phyloP scores from a whole-genome alignment of 2,888 invertebrate genomes.

The Xylota segnis region DNA sequence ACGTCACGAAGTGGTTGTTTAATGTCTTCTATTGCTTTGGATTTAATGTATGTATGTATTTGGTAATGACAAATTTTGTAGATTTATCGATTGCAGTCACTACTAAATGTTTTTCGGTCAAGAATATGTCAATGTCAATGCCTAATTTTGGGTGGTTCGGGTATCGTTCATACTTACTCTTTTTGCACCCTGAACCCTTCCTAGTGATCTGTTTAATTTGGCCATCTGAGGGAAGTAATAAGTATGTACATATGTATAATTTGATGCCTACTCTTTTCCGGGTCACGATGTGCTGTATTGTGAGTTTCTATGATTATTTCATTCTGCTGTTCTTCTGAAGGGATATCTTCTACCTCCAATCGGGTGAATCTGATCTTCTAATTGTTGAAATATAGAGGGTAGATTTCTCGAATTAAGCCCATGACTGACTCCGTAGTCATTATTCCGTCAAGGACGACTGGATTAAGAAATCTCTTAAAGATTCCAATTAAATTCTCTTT shows the following conservation, averaged over 20 bases:
- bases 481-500: slow-evolving; percentile 8
- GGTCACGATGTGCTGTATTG: slow-evolving; percentile 2
- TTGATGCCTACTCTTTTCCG: neutral
- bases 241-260: too few species aligned
- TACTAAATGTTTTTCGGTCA: neutral
- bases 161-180: neutral
- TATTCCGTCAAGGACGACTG: too few species aligned
- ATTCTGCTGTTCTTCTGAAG: accelerated
- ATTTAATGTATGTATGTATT: too few species aligned
- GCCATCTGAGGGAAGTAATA: neutral
- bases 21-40: neutral
- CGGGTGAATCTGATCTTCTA: too few species aligned
- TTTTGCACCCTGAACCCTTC: neutral
- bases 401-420: slow-evolving; percentile 11
- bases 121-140: slow-evolving; percentile 13
- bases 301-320: too few species aligned
- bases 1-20: too few species aligned
- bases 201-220: neutral
- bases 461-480: neutral
- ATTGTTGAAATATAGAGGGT: neutral
- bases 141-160: slow-evolving; percentile 6
- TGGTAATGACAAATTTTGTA: slow-evolving; percentile 3
- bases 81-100: slow-evolving; percentile 15
- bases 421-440: too few species aligned
- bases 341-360: neutral